Base-by-base conservation (phyloP, 2,797 vertebrate genomes). In the Notolepis coatsorum region DNA sequence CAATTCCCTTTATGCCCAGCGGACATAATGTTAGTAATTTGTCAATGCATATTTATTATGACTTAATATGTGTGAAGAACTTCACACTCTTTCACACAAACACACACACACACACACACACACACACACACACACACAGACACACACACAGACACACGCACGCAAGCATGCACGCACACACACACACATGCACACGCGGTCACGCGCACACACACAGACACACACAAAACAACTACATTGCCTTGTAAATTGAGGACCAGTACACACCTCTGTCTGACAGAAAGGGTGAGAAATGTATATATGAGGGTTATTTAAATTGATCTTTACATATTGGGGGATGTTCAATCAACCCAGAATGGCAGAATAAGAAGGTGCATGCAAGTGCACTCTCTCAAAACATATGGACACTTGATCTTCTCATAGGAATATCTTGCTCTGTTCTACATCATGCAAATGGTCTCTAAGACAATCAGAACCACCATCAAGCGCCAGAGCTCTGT, bases 381-480 rank as follows among this genome's bases (percentile, higher is more conserved):
- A 51, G 58, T 45, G 68, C 49, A 13, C 2, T 50, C 39, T 71
- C 68, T 73, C 61, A 60, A n/a, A 46, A 76, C 83, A 82, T 64
- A 78, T 78, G 70, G 73, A 42, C 73, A 74, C 79, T 77, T 79
- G 68, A 77, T 73, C 79, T n/a, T 15, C 21, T 78, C 23, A 63
- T 0, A 20, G 71, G 71, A 71, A 74, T 65, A 61, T 71, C 63
- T 52, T 24, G 66, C 71, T 83, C 68, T 72, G 54, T 63, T 33
- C 50, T 23, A 3, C 49, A 61, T 18, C 20, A 46, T 45, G 30
- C 45, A 52, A 31, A n/a, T 21, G 73, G 75, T 56, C 72, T 56
- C 72, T 73, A 25, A 71, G 67, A 63, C 75, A 72, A 69, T 77
- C 63, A 64, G 39, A 80, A 54, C 53, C 5, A 56, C 64, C 84